phyloP scores from a whole-genome alignment of 1,140 invertebrate genomes.

The Zaprionus gabonicus region DNA sequence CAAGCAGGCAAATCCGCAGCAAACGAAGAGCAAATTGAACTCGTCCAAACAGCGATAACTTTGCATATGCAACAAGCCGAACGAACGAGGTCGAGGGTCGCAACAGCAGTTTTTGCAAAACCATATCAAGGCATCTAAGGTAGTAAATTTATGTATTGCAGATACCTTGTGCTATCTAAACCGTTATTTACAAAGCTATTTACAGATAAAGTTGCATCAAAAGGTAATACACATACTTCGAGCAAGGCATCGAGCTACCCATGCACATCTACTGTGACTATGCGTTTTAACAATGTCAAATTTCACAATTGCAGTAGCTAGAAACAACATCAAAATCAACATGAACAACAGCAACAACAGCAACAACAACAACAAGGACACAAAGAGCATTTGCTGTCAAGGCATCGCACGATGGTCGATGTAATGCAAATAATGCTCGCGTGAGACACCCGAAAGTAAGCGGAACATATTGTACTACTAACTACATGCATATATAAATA shows the following conservation, averaged over 20 bases:
- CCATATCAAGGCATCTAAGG: neutral
- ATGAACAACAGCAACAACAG: conserved; percentile 11
- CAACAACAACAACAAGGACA: conserved; percentile 40
- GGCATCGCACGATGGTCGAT: conserved; percentile 30
- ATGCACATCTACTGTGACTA: conserved; percentile 29
- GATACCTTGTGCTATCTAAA: neutral
- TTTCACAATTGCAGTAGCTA: conserved; percentile 55
- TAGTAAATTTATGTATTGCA: neutral
- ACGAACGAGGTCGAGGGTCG: conserved; percentile 23
- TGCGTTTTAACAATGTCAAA: conserved; percentile 56
- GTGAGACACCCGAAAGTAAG: conserved; percentile 15
- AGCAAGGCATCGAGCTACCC: neutral
- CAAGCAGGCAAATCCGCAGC: conserved; percentile 10
- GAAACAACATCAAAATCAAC: conserved; percentile 26
- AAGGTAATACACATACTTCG: neutral
- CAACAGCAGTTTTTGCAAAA: neutral
- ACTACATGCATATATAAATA: conserved; percentile 1
- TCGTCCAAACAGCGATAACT: conserved; percentile 20
- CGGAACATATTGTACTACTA: neutral
- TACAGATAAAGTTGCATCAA: neutral
- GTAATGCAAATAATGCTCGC: conserved; percentile 28
- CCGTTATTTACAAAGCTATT: neutral
- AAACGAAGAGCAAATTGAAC: conserved; percentile 30
- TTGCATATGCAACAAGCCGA: conserved; percentile 23
- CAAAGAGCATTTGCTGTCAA: conserved; percentile 42